Conservation (phyloP, 1,140 invertebrate genomes). For the Pectinophora gossypiella region DNA sequence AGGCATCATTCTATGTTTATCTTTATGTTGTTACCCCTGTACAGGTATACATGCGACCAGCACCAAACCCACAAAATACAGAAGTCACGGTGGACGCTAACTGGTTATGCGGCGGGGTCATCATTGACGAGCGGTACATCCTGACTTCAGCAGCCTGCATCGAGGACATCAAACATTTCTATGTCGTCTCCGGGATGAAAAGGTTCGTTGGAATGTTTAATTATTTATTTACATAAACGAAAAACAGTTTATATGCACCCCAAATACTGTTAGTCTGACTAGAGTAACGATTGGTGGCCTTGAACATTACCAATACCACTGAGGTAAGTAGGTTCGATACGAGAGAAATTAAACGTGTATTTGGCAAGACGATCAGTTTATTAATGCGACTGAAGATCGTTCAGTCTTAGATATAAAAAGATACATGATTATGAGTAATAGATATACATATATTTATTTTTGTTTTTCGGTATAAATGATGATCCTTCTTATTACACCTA, state of each 20-base stretch:
- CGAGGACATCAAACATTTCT: constrained; percentile 48
- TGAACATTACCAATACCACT: background rate
- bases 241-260: background rate
- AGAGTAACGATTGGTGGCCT: background rate
- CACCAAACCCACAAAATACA: constrained; percentile 6
- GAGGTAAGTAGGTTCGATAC: background rate
- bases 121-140: constrained; percentile 42
- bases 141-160: constrained; percentile 56
- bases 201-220: constrained; percentile 25
- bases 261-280: background rate
- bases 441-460: too few relatives aligned
- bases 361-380: too few relatives aligned
- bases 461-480: too few relatives aligned
- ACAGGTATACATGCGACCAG: constrained; percentile 43
- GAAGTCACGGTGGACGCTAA: constrained; percentile 11
- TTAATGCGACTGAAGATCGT: too few relatives aligned
- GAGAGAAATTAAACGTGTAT: too few relatives aligned
- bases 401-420: too few relatives aligned
- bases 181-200: constrained; percentile 48
- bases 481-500: too few relatives aligned
- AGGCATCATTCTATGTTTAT: too few relatives aligned
- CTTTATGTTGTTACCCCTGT: too few relatives aligned
- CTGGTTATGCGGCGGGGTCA: constrained; percentile 56
- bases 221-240: too few relatives aligned
- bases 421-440: too few relatives aligned